A percentile compares a stretch with the other conserved stretches of the same genome.
Conservation (phyloP, 1,140 invertebrate species). For the Lepidotrigona ventralis region DNA sequence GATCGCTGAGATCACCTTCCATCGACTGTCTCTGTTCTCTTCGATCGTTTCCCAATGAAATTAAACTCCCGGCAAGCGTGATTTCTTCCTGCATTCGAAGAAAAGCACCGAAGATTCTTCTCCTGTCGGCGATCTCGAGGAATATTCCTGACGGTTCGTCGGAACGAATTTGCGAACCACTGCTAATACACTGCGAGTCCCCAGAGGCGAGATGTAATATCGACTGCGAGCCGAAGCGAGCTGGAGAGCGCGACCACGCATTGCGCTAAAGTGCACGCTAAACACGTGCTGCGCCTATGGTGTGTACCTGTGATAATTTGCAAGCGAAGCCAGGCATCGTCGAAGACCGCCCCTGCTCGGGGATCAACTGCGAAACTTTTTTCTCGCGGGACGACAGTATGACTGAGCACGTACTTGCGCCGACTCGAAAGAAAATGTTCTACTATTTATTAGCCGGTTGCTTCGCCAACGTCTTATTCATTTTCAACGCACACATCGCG, state of each 20-base stretch:
- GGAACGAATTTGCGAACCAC: conserved; percentile 55
- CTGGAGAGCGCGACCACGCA: conserved; percentile 13
- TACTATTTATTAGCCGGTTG: conserved; percentile 25
- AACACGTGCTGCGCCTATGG: conserved; percentile 46
- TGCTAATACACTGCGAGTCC: conserved; percentile 44
- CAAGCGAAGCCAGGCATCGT: conserved; percentile 40
- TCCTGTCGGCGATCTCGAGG: too few species aligned
- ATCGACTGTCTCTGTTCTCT: background rate
- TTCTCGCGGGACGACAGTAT: background rate
- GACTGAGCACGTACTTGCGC: conserved; percentile 8
- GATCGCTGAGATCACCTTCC: background rate
- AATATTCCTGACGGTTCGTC: too few species aligned
- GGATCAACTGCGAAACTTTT: conserved; percentile 8
- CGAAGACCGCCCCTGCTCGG: conserved; percentile 6
- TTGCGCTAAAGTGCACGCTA: conserved; percentile 41
- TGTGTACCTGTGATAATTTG: conserved; percentile 55
- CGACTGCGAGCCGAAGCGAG: conserved; percentile 41
- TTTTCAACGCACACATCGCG: background rate
- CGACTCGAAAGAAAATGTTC: conserved; percentile 16
- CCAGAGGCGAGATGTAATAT: conserved; percentile 59
- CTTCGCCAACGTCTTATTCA: conserved; percentile 9
- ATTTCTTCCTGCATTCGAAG: too few species aligned
- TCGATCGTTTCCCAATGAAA: background rate
- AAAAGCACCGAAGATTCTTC: too few species aligned
- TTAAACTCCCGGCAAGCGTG: too few species aligned